These are phyloP conservation scores for Hetaerina americana DNA, from an alignment of 1,140 invertebrate genomes.

Conservation along the genomic window DNA sequence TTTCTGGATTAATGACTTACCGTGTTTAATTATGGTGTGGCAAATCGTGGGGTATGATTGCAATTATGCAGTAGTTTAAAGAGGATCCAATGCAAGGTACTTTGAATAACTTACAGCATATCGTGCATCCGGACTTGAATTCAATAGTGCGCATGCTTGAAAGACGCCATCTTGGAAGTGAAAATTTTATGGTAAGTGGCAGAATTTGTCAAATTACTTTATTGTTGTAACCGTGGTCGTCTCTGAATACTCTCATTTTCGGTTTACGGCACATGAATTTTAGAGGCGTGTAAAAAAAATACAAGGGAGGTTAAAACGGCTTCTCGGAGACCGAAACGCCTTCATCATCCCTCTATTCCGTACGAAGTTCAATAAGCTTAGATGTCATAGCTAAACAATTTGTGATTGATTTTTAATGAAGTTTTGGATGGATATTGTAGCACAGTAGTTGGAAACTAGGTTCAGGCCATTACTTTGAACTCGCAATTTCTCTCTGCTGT, in stretches of 20 bases:
- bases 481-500: too few species aligned
- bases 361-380: neutral
- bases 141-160: slow-evolving; percentile 10
- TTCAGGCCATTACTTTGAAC: too few species aligned
- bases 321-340: neutral
- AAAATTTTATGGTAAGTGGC: slow-evolving; percentile 13
- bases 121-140: neutral
- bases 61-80: neutral
- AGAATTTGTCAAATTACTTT: neutral
- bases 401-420: neutral
- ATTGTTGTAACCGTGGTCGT: neutral
- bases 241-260: neutral
- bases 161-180: slow-evolving; percentile 13
- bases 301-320: neutral
- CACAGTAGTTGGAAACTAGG: too few species aligned
- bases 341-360: neutral
- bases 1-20: neutral
- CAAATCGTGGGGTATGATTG: neutral
- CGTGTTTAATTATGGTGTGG: neutral
- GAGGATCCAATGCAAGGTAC: neutral
- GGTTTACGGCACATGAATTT: neutral
- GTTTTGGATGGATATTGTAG: neutral
- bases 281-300: neutral
- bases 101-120: neutral
- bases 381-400: neutral